Percentiles rank a stretch among this genome's conserved stretches.
Evolutionary conservation across 2,113 vertebrate genomes (phyloP).

Genomic region (Psittacus erithacus): DNA sequence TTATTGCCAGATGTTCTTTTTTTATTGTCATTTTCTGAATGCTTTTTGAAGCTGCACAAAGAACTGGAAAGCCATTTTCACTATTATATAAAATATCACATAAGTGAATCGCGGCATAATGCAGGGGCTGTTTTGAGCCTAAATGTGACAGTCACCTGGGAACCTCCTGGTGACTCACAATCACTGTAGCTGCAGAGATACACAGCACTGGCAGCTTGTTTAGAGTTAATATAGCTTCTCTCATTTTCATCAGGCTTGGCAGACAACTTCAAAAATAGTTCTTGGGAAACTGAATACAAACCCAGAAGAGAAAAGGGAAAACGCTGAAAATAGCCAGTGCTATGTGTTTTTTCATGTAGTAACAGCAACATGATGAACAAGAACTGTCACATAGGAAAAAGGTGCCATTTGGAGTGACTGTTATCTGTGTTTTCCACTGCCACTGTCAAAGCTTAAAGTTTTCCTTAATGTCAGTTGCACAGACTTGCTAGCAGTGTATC

Average conservation of each 20-base stretch:
- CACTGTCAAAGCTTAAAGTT: background rate
- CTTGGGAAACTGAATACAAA: background rate
- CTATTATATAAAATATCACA: constrained; percentile 37
- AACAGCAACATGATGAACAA: background rate
- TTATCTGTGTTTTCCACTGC: background rate
- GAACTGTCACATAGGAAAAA: rapidly evolving
- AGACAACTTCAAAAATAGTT: constrained; percentile 40
- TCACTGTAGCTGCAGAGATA: constrained; percentile 15
- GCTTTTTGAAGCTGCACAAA: background rate
- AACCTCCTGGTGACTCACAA: constrained; percentile 25
- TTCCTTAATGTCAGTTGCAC: background rate
- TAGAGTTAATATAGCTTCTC: constrained; percentile 51
- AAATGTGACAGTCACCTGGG: constrained; percentile 35
- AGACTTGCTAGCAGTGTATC: background rate
- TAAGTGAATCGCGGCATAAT: constrained; percentile 41
- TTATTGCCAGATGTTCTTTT: background rate
- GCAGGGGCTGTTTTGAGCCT: constrained; percentile 4
- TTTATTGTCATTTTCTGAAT: background rate
- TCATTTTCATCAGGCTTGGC: constrained; percentile 44
- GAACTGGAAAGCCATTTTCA: constrained; percentile 12
- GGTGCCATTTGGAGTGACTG: background rate
- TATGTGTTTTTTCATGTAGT: background rate
- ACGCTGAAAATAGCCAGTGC: background rate
- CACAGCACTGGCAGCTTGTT: background rate
- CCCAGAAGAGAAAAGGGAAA: background rate